Conservation (phyloP, 2,888 invertebrate genomes). For the Eumerus sabulonum region DNA sequence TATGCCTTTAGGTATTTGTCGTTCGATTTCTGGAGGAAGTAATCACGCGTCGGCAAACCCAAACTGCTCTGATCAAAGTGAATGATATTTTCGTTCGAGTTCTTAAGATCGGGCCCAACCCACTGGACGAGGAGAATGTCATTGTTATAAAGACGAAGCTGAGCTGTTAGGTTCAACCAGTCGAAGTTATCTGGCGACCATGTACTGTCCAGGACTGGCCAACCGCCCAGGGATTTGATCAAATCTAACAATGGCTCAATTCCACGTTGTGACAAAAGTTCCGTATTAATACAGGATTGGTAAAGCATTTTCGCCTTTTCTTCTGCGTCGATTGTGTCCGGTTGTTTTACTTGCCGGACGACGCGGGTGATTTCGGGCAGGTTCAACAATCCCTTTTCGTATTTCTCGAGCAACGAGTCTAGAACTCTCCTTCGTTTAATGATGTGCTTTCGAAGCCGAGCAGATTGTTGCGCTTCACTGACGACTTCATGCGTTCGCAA, state of each 20-base stretch:
- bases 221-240: slow-evolving; percentile 88
- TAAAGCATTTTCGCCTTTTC: slow-evolving; percentile 91
- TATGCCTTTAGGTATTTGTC: slow-evolving; percentile 87
- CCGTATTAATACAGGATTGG: slow-evolving; percentile 91
- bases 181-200: slow-evolving; percentile 86
- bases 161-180: slow-evolving; percentile 87
- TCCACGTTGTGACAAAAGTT: slow-evolving; percentile 85
- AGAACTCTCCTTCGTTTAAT: slow-evolving; percentile 72
- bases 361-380: slow-evolving; percentile 52
- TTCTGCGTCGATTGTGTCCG: slow-evolving; percentile 81
- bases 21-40: slow-evolving; percentile 86
- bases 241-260: slow-evolving; percentile 85
- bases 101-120: slow-evolving; percentile 96
- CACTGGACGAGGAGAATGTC: slow-evolving; percentile 91
- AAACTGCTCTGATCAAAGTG: slow-evolving; percentile 94
- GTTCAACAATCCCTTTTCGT: slow-evolving; percentile 72
- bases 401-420: slow-evolving; percentile 73
- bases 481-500: slow-evolving; percentile 27
- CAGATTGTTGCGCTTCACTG: slow-evolving; percentile 66
- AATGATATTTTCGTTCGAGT: slow-evolving; percentile 93
- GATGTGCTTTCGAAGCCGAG: slow-evolving; percentile 72
- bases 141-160: slow-evolving; percentile 89
- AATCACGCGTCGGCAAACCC: slow-evolving; percentile 87
- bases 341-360: no score
- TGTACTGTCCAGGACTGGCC: slow-evolving; percentile 87